Evolutionary conservation across 2,113 vertebrate species (phyloP).

Genomic region (Megaceryle torquata): DNA sequence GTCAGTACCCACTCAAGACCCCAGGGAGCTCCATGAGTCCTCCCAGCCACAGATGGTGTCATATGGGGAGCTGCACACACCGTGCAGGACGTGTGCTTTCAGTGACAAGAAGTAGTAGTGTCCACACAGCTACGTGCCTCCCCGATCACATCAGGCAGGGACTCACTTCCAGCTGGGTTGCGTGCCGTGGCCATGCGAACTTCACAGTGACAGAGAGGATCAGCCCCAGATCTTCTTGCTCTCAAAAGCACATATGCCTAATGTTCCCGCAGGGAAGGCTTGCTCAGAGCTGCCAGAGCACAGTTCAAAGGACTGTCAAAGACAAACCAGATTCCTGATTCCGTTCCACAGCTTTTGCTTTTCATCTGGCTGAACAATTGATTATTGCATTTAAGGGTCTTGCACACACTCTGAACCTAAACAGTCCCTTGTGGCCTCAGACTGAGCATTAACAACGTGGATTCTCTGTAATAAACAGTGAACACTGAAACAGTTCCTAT

Average conservation of each 20-base stretch:
- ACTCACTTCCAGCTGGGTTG: not conserved
- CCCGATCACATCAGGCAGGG: not conserved
- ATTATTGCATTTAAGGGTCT: not conserved
- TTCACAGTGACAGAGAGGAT: not conserved
- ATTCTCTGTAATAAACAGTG: not conserved
- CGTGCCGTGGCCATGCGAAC: not conserved
- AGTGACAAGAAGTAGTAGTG: rapidly evolving
- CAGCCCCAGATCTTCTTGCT: not conserved
- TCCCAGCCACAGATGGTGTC: not conserved
- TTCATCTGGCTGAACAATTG: not conserved
- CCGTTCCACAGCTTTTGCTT: not conserved
- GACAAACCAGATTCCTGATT: not conserved
- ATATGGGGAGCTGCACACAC: not conserved
- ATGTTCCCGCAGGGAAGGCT: not conserved
- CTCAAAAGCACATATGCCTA: not conserved
- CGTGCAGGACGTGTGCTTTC: not conserved
- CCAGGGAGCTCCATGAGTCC: rapidly evolving
- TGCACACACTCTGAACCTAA: not conserved
- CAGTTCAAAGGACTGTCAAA: not conserved
- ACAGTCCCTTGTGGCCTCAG: not conserved
- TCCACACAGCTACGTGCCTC: not conserved
- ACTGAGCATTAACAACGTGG: not conserved
- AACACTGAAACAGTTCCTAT: rapidly evolving
- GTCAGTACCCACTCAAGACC: not conserved
- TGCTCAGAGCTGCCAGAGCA: not conserved